phyloP scores from a whole-genome alignment of 1,140 invertebrate genomes.

The Diachasma alloeum region DNA sequence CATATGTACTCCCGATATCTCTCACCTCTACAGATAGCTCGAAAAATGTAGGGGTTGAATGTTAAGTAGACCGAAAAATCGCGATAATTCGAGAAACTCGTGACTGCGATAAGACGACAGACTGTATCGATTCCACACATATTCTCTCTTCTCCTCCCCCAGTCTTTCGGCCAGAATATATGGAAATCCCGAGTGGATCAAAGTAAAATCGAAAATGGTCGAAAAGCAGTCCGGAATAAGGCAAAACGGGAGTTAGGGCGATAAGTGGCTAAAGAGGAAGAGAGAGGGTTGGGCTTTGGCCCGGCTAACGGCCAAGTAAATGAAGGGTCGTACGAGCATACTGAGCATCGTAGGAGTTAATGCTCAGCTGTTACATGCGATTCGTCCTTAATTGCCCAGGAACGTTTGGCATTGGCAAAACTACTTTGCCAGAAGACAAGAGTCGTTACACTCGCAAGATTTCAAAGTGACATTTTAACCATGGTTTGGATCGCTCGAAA shows the following conservation, averaged over 20 bases:
- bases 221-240: conserved; percentile 3
- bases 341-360: conserved; percentile 62
- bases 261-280: conserved; percentile 4
- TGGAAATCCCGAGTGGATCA: neutral
- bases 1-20: conserved; percentile 64
- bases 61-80: conserved; percentile 16
- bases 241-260: conserved; percentile 17
- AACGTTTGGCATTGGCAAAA: conserved; percentile 48
- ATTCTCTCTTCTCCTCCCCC: neutral
- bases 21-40: conserved; percentile 56
- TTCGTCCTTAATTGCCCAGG: conserved; percentile 59
- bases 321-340: conserved; percentile 10
- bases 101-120: conserved; percentile 3
- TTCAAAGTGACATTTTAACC: conserved; percentile 18
- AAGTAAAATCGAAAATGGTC: conserved; percentile 40
- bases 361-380: conserved; percentile 66
- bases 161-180: neutral
- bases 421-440: conserved; percentile 45
- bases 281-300: neutral
- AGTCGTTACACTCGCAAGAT: conserved; percentile 38
- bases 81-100: conserved; percentile 19
- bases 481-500: conserved; percentile 4
- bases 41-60: conserved; percentile 26
- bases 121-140: neutral
- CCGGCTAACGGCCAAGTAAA: conserved; percentile 2